These are phyloP conservation scores for Erebia epiphron DNA, from an alignment of 2,888 invertebrate species.

Conservation along the genomic window DNA sequence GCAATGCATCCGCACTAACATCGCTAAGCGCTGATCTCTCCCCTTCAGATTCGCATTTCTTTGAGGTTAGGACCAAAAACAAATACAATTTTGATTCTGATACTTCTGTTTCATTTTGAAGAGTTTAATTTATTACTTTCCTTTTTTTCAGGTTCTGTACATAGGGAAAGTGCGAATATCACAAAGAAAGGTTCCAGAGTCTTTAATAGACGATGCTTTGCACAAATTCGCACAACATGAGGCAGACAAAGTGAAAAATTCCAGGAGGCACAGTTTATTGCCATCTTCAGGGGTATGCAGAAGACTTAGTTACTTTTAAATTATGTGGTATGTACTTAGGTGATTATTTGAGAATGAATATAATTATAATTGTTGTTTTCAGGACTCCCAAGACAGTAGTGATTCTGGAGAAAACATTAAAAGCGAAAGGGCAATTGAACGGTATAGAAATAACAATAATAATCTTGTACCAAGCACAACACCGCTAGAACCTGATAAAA, in stretches of 20 bases:
- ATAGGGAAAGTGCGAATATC: constrained; percentile 95
- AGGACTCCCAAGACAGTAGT: constrained; percentile 69
- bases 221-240: constrained; percentile 92
- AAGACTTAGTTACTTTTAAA: background rate
- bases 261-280: constrained; percentile 68
- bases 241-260: constrained; percentile 83
- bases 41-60: constrained; percentile 94
- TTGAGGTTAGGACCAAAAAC: constrained; percentile 84
- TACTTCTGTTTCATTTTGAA: no score
- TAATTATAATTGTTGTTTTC: constrained; percentile 41
- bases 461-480: constrained; percentile 60
- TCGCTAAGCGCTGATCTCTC: constrained; percentile 90
- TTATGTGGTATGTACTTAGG: background rate
- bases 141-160: constrained; percentile 89
- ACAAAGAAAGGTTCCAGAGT: constrained; percentile 92
- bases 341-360: background rate
- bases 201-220: constrained; percentile 95
- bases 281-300: constrained; percentile 69
- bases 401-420: constrained; percentile 63
- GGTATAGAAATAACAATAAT: constrained; percentile 40
- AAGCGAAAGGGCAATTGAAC: constrained; percentile 47
- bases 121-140: background rate
- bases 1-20: constrained; percentile 86
- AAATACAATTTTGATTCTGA: no score
- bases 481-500: constrained; percentile 67